Percentiles rank a stretch among this genome's conserved stretches.
phyloP scores from a whole-genome alignment of 2,113 vertebrate genomes.

The Sarotherodon lohbergeri region DNA sequence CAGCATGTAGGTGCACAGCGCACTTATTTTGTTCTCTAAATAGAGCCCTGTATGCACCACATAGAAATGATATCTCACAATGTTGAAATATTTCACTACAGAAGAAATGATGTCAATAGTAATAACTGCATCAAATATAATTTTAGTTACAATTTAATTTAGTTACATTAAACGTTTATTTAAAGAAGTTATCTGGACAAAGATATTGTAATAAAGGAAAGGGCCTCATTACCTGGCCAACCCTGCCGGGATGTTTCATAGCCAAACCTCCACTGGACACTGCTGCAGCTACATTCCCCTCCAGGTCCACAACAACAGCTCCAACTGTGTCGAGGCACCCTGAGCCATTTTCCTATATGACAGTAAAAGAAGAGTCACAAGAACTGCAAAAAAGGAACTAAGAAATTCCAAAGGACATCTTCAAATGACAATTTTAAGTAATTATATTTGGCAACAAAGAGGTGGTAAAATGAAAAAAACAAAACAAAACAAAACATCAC shows the following conservation, averaged over 20 bases:
- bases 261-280: constrained; percentile 97
- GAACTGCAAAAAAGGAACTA: neutral
- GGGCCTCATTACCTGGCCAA: constrained; percentile 82
- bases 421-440: neutral
- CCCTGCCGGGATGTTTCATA: constrained; percentile 96
- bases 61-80: neutral
- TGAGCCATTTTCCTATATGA: constrained; percentile 82
- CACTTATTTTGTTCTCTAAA: neutral
- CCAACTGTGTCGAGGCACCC: constrained; percentile 93
- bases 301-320: constrained; percentile 92
- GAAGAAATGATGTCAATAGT: neutral
- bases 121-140: neutral
- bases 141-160: neutral
- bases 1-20: neutral
- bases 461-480: neutral
- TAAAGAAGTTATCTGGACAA: neutral
- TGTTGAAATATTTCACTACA: neutral
- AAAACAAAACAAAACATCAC: neutral
- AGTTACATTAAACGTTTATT: neutral
- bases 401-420: neutral
- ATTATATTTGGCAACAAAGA: neutral
- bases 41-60: neutral
- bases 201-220: neutral
- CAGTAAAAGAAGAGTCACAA: neutral
- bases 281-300: constrained; percentile 96